These are phyloP conservation scores for Phylloscopus trochiloides DNA, from an alignment of 2,113 vertebrate genomes.

Conservation along the genomic window DNA sequence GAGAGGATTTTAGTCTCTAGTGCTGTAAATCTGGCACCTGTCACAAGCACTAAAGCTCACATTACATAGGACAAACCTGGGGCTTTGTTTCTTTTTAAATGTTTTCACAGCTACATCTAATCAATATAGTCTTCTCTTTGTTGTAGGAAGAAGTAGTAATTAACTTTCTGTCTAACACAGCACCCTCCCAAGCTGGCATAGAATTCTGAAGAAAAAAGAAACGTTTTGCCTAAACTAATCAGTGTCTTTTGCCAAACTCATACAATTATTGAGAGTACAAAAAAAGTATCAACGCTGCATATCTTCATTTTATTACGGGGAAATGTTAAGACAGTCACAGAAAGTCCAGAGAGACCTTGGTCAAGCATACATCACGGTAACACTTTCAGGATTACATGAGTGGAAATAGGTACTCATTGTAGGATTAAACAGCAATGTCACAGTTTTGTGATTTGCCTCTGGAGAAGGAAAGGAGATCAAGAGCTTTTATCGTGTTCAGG, in stretches of 20 bases:
- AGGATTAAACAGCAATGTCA: conserved; percentile 38
- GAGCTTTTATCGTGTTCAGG: conserved; percentile 65
- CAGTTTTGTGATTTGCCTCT: conserved; percentile 57
- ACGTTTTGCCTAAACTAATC: background rate
- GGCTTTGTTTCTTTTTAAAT: conserved; percentile 23
- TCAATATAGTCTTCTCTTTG: conserved; percentile 24
- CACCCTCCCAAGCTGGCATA: background rate
- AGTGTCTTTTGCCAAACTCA: background rate
- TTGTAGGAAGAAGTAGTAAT: conserved; percentile 38
- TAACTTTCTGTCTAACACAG: conserved; percentile 8
- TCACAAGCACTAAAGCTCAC: conserved; percentile 53
- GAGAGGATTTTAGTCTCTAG: background rate
- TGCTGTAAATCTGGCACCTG: conserved; percentile 55
- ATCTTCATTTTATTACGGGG: conserved; percentile 12
- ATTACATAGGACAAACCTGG: conserved; percentile 1
- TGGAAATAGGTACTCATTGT: conserved; percentile 8
- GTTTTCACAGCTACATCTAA: conserved; percentile 54
- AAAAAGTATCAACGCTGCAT: background rate
- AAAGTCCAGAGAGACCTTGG: conserved; percentile 1
- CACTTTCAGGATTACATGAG: background rate
- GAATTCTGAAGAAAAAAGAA: background rate
- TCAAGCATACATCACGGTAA: conserved; percentile 32
- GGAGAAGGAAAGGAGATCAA: conserved; percentile 59
- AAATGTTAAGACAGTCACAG: background rate
- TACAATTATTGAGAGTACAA: background rate